phyloP scores from a whole-genome alignment of 2,797 vertebrate species.

The Myotis daubentonii region DNA sequence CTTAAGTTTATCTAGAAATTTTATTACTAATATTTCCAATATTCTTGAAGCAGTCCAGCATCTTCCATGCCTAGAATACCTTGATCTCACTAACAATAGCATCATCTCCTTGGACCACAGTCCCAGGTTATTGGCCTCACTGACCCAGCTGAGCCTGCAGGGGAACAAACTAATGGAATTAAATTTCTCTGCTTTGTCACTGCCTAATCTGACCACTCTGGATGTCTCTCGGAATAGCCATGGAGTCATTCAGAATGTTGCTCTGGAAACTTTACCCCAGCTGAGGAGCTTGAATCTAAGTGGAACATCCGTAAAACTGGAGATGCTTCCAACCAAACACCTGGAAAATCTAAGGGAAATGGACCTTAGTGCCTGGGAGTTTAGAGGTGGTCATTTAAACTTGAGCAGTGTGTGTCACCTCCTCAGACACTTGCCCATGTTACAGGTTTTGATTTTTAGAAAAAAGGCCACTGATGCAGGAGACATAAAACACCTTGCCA shows the following conservation, averaged over 20 bases:
- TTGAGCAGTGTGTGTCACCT: constrained; percentile 24
- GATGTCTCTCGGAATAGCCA: constrained; percentile 49
- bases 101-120: background rate
- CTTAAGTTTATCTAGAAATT: constrained; percentile 64
- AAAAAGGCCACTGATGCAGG: background rate
- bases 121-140: constrained; percentile 22
- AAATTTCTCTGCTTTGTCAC: constrained; percentile 61
- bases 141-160: constrained; percentile 66
- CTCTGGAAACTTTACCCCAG: constrained; percentile 42
- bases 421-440: constrained; percentile 42
- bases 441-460: constrained; percentile 13
- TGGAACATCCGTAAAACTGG: background rate
- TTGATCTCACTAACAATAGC: constrained; percentile 36
- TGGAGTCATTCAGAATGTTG: constrained; percentile 12
- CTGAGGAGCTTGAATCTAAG: constrained; percentile 38
- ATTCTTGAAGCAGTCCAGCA: constrained; percentile 2
- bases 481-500: constrained; percentile 51
- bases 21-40: background rate
- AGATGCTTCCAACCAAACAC: background rate
- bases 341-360: constrained; percentile 41
- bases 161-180: constrained; percentile 66
- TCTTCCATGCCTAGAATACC: background rate
- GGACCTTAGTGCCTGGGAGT: background rate
- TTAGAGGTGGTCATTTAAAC: constrained; percentile 10
- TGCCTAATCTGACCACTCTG: constrained; percentile 56